Conservation (phyloP, 2,113 vertebrate genomes). For the Lethenteron camtschaticum region DNA sequence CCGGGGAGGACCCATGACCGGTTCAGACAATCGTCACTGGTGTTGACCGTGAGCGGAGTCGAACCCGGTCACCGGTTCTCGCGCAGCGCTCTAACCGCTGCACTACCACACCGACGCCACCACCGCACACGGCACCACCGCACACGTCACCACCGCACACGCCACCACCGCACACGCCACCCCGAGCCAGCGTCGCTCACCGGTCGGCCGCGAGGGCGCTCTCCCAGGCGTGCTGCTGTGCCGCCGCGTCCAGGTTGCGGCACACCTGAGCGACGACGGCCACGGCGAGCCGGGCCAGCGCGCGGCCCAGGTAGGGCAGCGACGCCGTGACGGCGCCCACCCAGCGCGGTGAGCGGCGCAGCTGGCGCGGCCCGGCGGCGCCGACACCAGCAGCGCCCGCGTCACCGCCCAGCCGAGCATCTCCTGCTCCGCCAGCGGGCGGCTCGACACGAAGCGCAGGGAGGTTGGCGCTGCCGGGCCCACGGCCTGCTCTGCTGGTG, state of each 20-base stretch:
- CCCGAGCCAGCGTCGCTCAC: constrained; percentile 16
- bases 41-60: no score
- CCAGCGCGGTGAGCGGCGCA: constrained; percentile 98
- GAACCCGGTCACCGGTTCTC: no score
- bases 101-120: no score
- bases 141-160: no score
- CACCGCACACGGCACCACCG: constrained; percentile 13
- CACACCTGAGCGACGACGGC: constrained; percentile 91
- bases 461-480: constrained; percentile 42
- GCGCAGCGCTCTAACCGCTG: no score
- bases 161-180: constrained; percentile 11
- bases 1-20: no score
- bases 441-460: constrained; percentile 76
- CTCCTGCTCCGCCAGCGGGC: constrained; percentile 86
- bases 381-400: constrained; percentile 35
- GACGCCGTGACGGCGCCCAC: constrained; percentile 82
- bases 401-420: constrained; percentile 96
- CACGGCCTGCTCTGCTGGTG: not conserved
- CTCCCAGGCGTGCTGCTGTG: constrained; percentile 88
- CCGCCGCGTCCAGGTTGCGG: constrained; percentile 80
- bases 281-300: constrained; percentile 69
- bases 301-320: constrained; percentile 84
- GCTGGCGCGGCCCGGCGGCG: constrained; percentile 58
- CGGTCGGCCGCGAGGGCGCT: constrained; percentile 54
- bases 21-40: no score